Evolutionary conservation across 2,888 invertebrate species (phyloP), one percentile per base, ranked within the genome.

Genomic region (Xylota sylvarum): DNA sequence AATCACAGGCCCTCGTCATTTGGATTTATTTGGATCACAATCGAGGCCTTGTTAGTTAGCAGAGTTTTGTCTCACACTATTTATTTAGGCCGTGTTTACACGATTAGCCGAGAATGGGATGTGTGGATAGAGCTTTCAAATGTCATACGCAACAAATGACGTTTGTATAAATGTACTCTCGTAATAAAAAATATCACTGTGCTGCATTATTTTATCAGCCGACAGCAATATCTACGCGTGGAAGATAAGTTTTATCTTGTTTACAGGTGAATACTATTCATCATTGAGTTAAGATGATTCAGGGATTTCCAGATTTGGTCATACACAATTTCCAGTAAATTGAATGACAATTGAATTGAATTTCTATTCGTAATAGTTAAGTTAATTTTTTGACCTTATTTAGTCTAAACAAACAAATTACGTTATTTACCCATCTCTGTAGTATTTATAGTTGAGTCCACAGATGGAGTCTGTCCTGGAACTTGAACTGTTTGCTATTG

Each of bases 201-300:
- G 35, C 30, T 40, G 46, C 35, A 43, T 32, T 27, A 17, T 37
- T 46, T 60, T 60, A 60, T 58, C 48, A 58, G 56, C 27, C 32
- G 17, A 37, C 37, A 17, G 23, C 52, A 35, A 43, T 43, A 70
- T 64, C 52, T 27, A 64, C 78, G 27, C 27, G 72, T 30, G 27
- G 37, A 30, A 64, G 79, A 78, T 78, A 78, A 70, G 7, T 14
- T 37, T 62, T 55, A 70, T 78, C 70, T 70, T 78, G 17, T 78
- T 62, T 78, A 23, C 78, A 70, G 43, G 43, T 70, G 60, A 60
- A 50, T 43, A 73, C 27, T 19, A 52, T 32, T 65, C 48, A 50
- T 65, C 65, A 50, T 32, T 48, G 12, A 17, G 64, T 17, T 30
- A 19, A 17, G 19, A 14, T 70, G 43, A 46, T 46, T 70, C 43